Evolutionary conservation across 2,888 invertebrate species (phyloP), one percentile per base, ranked within the genome.

Genomic region (Trissolcus brochymenae): DNA sequence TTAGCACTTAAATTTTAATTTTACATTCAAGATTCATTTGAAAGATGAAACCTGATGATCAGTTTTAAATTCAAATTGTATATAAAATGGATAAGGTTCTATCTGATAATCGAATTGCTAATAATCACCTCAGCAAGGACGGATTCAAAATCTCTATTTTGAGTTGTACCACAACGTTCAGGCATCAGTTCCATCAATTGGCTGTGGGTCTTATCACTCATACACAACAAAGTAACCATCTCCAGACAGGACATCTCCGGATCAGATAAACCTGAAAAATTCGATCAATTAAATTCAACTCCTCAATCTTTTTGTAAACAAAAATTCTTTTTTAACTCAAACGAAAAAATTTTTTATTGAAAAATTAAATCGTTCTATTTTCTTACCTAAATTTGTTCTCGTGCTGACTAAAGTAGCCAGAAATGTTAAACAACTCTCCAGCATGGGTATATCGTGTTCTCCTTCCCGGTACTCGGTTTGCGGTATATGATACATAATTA

Each of bases 131-230:
- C 94, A 73, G 94, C 94, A 62, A 97, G 91, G 79, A 96, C 94
- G 61, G 94, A 92, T 87, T 97, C 97, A 86, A 97, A 97, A 90
- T 96, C 96, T 84, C 95, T 92, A 55, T 95, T 95, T 88, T 95
- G 95, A 17, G 95, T 94, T 83, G 95, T 96, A n/a, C 97, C 97
- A 80, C 97, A 97, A 19, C 97, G 92, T 90, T 98, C 98, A 0
- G 98, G 98, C 95, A 99, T 96, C 71, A 96, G 91, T 89, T 98
- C 98, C 90, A 97, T 93, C 55, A 99, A 91, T 87, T 98, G 98
- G 80, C 97, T 97, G 90, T 98, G 98, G 0, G 98, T 98, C 89
- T 97, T 96, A 90, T 98, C 98, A 41, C 95, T 94, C 88, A 98
- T 97, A 81, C 98, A 97, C 56, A 99, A 90, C 59, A 98, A 90